phyloP scores from a whole-genome alignment of 2,888 invertebrate species.

The Archaeoteleia sp. region DNA sequence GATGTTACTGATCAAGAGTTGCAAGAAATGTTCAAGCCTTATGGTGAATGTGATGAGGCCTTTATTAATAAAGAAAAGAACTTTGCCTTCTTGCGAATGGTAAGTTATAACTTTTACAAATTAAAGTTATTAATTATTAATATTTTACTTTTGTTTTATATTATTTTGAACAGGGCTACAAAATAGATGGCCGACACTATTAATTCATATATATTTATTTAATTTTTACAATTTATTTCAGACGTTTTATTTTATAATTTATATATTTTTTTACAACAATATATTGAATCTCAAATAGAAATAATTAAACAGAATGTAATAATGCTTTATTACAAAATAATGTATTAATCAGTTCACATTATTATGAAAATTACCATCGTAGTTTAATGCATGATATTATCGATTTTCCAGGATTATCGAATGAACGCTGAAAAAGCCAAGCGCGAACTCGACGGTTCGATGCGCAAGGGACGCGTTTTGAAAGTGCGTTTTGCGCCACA shows the following conservation, averaged over 20 bases:
- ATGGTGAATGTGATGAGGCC: conserved; percentile 93
- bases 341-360: too few relatives aligned
- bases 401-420: conserved; percentile 86
- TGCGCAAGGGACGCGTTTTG: conserved; percentile 88
- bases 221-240: too few relatives aligned
- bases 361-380: conserved; percentile 72
- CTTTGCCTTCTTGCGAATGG: conserved; percentile 96
- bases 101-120: conserved; percentile 72
- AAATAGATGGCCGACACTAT: too few relatives aligned
- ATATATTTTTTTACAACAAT: too few relatives aligned
- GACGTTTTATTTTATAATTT: too few relatives aligned
- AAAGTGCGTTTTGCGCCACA: conserved; percentile 97
- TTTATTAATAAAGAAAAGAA: conserved; percentile 97
- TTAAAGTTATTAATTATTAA: not conserved
- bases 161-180: too few relatives aligned
- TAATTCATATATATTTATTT: too few relatives aligned
- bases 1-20: conserved; percentile 94
- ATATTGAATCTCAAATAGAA: too few relatives aligned
- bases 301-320: too few relatives aligned
- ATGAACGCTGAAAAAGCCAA: conserved; percentile 96
- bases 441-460: conserved; percentile 91
- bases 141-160: too few relatives aligned
- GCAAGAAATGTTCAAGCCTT: conserved; percentile 87
- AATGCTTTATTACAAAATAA: too few relatives aligned
- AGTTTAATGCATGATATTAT: conserved; percentile 33